A percentile compares a stretch with the other conserved stretches of the same genome.
Evolutionary conservation across 2,113 vertebrate species (phyloP).

Genomic region (Perca schrenkii): DNA sequence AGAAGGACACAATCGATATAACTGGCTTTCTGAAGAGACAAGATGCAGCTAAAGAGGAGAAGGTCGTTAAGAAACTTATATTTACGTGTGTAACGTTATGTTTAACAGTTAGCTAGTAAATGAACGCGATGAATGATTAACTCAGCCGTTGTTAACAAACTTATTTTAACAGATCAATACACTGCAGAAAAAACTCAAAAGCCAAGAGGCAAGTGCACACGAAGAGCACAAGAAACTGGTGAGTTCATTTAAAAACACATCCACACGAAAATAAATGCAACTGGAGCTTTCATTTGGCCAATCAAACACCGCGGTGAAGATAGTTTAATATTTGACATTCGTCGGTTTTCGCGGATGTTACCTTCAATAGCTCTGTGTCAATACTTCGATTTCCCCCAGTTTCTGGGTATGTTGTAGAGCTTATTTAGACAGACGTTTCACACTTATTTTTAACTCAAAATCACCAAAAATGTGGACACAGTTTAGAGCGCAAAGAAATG

Average conservation of each 20-base stretch:
- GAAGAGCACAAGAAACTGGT: slow-evolving; percentile 85
- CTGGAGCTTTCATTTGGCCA: neutral
- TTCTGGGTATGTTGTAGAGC: too few species aligned
- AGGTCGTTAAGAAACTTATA: slow-evolving; percentile 70
- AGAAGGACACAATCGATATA: slow-evolving; percentile 82
- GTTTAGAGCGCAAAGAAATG: too few species aligned
- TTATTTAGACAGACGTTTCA: too few species aligned
- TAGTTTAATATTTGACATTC: too few species aligned
- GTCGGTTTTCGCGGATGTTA: too few species aligned
- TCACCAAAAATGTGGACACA: too few species aligned
- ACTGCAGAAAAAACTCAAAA: slow-evolving; percentile 81
- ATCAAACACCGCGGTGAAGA: too few species aligned
- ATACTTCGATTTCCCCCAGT: too few species aligned
- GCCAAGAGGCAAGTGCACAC: slow-evolving; percentile 76
- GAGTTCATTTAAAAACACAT: slow-evolving; percentile 41
- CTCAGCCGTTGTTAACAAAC: neutral
- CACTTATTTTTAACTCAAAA: too few species aligned
- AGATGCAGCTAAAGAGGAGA: slow-evolving; percentile 82
- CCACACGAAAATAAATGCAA: slow-evolving; percentile 28
- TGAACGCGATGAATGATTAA: neutral
- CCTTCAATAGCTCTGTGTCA: too few species aligned
- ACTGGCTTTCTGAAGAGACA: slow-evolving; percentile 79
- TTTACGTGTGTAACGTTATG: too few species aligned
- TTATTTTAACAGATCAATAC: slow-evolving; percentile 80
- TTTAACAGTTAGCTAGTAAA: neutral